phyloP scores from a whole-genome alignment of 2,113 vertebrate genomes.

The Nipponia nippon region DNA sequence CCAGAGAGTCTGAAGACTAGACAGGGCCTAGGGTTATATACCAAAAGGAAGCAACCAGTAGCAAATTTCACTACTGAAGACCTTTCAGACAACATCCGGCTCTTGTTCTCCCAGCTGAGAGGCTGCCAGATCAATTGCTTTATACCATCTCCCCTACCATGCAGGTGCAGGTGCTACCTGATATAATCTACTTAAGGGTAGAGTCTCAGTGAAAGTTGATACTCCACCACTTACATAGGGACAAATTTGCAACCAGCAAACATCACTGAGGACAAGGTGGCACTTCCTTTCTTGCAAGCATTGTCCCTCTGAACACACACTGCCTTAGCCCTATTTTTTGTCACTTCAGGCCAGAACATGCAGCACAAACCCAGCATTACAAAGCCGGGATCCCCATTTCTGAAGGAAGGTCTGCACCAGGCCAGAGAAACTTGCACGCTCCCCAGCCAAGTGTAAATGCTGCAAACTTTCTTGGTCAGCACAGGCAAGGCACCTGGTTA shows the following conservation, averaged over 20 bases:
- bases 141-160: neutral
- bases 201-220: neutral
- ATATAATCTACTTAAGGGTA: neutral
- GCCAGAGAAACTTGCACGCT: neutral
- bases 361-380: neutral
- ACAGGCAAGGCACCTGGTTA: neutral
- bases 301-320: neutral
- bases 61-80: neutral
- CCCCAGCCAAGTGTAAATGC: neutral
- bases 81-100: neutral
- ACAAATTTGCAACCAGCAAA: neutral
- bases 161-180: neutral
- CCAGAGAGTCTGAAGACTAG: neutral
- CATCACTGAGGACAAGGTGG: neutral
- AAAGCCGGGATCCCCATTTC: neutral
- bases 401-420: neutral
- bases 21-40: neutral
- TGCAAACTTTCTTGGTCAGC: neutral
- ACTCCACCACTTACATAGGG: neutral
- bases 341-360: neutral
- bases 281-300: neutral
- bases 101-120: neutral
- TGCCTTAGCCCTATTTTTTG: neutral
- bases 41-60: neutral
- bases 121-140: neutral